Base-by-base conservation (phyloP, 2,113 vertebrate genomes). In the Petroica traversi region DNA sequence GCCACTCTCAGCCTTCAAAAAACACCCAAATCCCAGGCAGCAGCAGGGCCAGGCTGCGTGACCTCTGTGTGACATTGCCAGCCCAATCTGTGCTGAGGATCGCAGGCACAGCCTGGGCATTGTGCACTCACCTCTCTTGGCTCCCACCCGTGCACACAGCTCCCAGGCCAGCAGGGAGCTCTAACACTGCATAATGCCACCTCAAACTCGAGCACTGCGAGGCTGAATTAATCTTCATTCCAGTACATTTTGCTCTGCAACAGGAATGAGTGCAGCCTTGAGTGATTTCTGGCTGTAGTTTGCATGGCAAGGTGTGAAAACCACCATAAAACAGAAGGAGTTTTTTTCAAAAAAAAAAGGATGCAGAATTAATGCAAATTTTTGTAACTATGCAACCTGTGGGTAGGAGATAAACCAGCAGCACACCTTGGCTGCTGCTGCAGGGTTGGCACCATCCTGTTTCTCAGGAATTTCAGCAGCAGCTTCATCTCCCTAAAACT, bases 31-130 rank as follows among this genome's bases (percentile, higher is more conserved):
- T 17, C 31, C 51, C 40, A 11, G 5, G 25, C 8, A 7, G n/a
- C 17, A 5, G 18, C 16, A 6, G 0, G 2, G 7, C 20, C 29
- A 46, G n/a, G 57, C n/a, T 22, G 31, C 4, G 19, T 3, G 29
- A 41, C 8, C 62, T n/a, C 38, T 14, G 7, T 0, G 2, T 3
- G 34, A 18, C 29, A 25, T 1, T 23, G 26, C 45, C 51, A 79
- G 3, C n/a, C 3, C 26, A 22, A 6, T 4, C 49, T 19, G 20
- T 9, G 38, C 33, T 57, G 12, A 8, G 3, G 5, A 28, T 3
- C 52, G 57, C 40, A 22, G 9, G 23, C 8, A 18, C 2, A n/a
- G 19, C 43, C 2, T 0, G 19, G 1, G 14, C 43, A 9, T 12
- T 10, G 12, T 5, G 16, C 13, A 2, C 15, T 5, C 31, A 6